Conservation (phyloP, 2,797 vertebrate genomes). For the Cichlasoma orientale region DNA sequence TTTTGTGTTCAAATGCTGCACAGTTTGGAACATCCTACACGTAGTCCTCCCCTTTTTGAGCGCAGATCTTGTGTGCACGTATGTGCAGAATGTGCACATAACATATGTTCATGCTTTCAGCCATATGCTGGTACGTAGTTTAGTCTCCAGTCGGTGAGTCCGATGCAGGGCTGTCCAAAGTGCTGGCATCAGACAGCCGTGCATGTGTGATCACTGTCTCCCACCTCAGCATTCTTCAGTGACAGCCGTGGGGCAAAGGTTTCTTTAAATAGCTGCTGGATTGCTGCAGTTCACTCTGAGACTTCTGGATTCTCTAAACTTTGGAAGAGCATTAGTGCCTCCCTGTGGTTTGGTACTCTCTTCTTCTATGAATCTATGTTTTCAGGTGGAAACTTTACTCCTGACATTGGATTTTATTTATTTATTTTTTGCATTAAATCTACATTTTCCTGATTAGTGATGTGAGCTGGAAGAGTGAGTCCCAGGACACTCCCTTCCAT, state of each 20-base stretch:
- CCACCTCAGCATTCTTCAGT: conserved; percentile 63
- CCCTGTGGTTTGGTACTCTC: conserved; percentile 48
- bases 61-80: neutral
- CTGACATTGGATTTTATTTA: neutral
- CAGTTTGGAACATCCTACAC: neutral
- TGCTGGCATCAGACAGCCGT: neutral
- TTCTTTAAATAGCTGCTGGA: conserved; percentile 67
- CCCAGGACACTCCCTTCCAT: too few species aligned
- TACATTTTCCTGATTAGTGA: too few species aligned
- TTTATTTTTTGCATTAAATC: neutral
- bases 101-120: neutral
- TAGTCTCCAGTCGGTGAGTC: neutral
- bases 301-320: neutral
- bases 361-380: neutral
- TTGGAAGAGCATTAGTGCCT: conserved; percentile 63
- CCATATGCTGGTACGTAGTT: neutral
- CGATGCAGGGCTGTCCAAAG: neutral
- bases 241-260: conserved; percentile 64
- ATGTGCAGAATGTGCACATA: neutral
- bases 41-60: neutral
- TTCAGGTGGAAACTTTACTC: neutral
- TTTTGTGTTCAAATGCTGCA: neutral
- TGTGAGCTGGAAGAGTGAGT: too few species aligned
- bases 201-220: conserved; percentile 31
- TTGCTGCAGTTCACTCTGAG: neutral